Conservation (phyloP, 1,140 invertebrate species). For the Trinorchestia longiramus region DNA sequence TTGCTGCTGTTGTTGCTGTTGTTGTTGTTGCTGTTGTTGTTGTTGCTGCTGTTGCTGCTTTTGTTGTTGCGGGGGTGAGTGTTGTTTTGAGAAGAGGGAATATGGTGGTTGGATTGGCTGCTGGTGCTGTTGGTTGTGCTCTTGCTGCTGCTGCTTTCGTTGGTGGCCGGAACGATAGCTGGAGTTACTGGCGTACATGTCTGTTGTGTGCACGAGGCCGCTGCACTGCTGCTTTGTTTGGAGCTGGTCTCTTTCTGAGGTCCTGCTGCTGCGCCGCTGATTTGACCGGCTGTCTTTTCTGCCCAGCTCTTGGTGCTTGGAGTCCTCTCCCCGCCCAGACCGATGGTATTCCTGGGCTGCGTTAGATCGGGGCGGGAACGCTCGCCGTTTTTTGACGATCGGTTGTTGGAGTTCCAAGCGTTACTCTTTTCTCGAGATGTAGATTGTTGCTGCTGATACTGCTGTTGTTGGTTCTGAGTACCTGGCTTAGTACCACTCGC, state of each 20-base stretch:
- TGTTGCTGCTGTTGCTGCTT: neutral
- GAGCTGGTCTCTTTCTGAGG: conserved; percentile 57
- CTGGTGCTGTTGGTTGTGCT: conserved; percentile 58
- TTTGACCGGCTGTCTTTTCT: conserved; percentile 18
- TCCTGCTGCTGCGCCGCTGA: conserved; percentile 60
- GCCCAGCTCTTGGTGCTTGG: conserved; percentile 50
- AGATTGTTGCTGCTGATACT: neutral
- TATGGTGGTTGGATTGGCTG: conserved; percentile 15
- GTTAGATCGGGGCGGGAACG: conserved; percentile 67
- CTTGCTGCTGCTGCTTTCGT: conserved; percentile 56
- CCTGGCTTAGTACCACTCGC: conserved; percentile 45
- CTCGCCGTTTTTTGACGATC: conserved; percentile 67
- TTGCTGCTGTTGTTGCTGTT: neutral
- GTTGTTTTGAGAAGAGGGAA: neutral
- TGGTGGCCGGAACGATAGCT: conserved; percentile 43
- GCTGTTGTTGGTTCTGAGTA: neutral
- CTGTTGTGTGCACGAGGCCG: conserved; percentile 52
- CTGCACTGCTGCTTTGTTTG: conserved; percentile 49
- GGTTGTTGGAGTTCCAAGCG: conserved; percentile 57
- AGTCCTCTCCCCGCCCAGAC: conserved; percentile 49
- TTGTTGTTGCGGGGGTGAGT: neutral
- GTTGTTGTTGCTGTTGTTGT: neutral
- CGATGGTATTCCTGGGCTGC: conserved; percentile 48
- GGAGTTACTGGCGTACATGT: conserved; percentile 39
- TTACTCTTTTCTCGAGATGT: conserved; percentile 15